Evolutionary conservation across 2,888 invertebrate species (phyloP).

Genomic region (Stenurella melanura): DNA sequence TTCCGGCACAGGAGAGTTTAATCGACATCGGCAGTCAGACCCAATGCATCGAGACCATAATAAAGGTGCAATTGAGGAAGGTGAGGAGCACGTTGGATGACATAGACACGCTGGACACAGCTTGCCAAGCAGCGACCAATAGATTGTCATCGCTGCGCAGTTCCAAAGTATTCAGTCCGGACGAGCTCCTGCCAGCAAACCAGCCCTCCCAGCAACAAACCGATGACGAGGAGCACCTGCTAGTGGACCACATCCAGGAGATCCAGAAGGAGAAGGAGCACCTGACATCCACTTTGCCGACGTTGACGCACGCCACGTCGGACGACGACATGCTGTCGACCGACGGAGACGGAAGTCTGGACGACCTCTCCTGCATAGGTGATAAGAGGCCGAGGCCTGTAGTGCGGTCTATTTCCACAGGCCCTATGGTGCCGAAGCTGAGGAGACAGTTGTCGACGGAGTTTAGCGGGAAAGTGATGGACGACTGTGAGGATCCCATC

Average conservation of each 20-base stretch:
- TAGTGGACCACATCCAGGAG: constrained; percentile 87
- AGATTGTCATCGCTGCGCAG: constrained; percentile 86
- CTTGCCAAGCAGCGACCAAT: constrained; percentile 88
- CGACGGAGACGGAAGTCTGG: constrained; percentile 85
- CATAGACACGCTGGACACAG: constrained; percentile 92
- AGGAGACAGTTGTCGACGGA: constrained; percentile 73
- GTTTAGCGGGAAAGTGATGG: constrained; percentile 68
- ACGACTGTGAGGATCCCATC: constrained; percentile 73
- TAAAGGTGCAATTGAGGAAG: constrained; percentile 83
- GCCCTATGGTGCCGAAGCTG: constrained; percentile 67
- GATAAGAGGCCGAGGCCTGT: constrained; percentile 67
- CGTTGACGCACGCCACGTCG: constrained; percentile 87
- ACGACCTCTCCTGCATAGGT: constrained; percentile 75
- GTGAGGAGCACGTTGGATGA: constrained; percentile 91
- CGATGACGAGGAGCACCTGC: constrained; percentile 84
- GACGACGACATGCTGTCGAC: constrained; percentile 91
- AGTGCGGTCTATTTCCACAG: constrained; percentile 71
- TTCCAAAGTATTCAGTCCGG: constrained; percentile 81
- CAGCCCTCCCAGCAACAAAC: constrained; percentile 66
- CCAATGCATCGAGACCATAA: constrained; percentile 92
- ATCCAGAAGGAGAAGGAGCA: constrained; percentile 89
- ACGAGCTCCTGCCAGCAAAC: constrained; percentile 73
- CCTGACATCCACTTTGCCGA: constrained; percentile 86
- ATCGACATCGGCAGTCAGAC: constrained; percentile 93
- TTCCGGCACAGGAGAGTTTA: constrained; percentile 94